A percentile compares a stretch with the other conserved stretches of the same genome.
Evolutionary conservation across 2,888 invertebrate species (phyloP).

Genomic region (Elmis aenea): DNA sequence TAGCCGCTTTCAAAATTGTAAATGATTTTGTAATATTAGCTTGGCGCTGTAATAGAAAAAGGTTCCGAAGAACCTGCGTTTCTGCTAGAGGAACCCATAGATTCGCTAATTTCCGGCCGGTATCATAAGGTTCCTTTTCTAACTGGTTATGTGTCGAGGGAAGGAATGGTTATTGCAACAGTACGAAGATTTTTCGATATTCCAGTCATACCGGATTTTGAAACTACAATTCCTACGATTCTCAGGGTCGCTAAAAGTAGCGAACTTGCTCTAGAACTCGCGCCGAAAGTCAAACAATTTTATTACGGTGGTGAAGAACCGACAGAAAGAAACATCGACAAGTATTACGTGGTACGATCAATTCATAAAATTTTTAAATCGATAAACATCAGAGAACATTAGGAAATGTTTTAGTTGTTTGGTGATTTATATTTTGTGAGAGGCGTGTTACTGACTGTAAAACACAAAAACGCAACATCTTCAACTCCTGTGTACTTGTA

Average conservation of each 20-base stretch:
- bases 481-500: conserved; percentile 4
- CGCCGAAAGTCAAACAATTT: conserved; percentile 41
- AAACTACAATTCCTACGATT: background rate
- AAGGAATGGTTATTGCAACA: conserved; percentile 36
- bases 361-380: too few species aligned
- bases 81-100: conserved; percentile 32
- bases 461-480: too few species aligned
- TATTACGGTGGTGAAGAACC: conserved; percentile 47
- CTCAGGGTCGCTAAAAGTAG: background rate
- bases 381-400: too few species aligned
- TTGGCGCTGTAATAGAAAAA: conserved; percentile 26
- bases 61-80: conserved; percentile 30
- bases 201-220: conserved; percentile 1
- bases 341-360: conserved; percentile 34
- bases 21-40: too few species aligned
- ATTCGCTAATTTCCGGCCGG: conserved; percentile 33
- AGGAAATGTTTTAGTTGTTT: too few species aligned
- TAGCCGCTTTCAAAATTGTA: too few species aligned
- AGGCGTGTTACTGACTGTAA: too few species aligned
- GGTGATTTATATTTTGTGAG: too few species aligned
- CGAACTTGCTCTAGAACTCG: conserved; percentile 33
- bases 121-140: conserved; percentile 40
- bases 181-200: conserved; percentile 24
- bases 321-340: conserved; percentile 39
- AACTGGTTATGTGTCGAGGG: conserved; percentile 37